Conservation (phyloP, 2,888 invertebrate genomes). For the Lissocephala sabroskyi region DNA sequence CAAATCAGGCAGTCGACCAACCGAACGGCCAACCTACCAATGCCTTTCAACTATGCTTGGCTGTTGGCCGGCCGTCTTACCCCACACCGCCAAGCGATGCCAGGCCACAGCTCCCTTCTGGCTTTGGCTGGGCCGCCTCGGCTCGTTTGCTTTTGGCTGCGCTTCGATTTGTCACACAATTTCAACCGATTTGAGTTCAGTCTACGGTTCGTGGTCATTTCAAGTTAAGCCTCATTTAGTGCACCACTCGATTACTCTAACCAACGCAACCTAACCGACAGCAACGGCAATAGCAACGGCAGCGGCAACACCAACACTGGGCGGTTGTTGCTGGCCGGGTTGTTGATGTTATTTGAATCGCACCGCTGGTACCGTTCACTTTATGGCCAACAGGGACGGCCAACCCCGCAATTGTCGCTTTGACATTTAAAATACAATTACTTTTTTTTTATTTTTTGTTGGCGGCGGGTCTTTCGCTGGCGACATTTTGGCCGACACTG, state of each 20-base stretch:
- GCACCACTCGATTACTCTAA: constrained; percentile 47
- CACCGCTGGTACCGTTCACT: constrained; percentile 49
- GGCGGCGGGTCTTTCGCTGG: background rate
- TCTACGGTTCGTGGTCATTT: constrained; percentile 34
- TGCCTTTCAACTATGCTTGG: constrained; percentile 26
- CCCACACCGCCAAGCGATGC: constrained; percentile 26
- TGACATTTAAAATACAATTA: constrained; percentile 64
- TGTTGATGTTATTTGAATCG: constrained; percentile 18
- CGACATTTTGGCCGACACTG: background rate
- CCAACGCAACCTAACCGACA: too few species aligned
- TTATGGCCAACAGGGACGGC: constrained; percentile 24
- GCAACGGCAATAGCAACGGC: too few species aligned
- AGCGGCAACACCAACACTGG: constrained; percentile 13
- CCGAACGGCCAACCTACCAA: background rate
- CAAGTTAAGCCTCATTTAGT: constrained; percentile 52
- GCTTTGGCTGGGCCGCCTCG: background rate
- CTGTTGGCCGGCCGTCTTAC: constrained; percentile 43
- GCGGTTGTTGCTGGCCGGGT: constrained; percentile 12
- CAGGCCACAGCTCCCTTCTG: background rate
- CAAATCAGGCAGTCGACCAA: background rate
- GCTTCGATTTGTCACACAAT: constrained; percentile 19
- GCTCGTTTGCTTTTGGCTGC: background rate
- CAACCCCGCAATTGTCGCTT: constrained; percentile 52
- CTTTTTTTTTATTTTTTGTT: constrained; percentile 54
- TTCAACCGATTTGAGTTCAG: constrained; percentile 18